Evolutionary conservation across 2,797 vertebrate species (phyloP).

Genomic region (Pseudotriccus pelzelni): DNA sequence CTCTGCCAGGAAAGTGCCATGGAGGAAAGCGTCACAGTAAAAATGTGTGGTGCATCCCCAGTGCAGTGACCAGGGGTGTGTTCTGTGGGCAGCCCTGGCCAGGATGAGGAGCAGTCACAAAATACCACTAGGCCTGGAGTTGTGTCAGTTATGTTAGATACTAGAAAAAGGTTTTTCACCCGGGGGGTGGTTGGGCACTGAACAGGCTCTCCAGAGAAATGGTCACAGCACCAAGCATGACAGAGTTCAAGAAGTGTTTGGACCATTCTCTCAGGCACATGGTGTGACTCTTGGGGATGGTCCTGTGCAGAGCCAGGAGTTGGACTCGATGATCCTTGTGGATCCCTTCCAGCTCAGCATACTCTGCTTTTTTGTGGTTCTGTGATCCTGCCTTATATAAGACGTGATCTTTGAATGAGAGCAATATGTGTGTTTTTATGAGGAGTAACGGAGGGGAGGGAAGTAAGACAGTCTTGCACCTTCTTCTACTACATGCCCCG

Average conservation of each 20-base stretch:
- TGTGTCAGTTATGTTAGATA: background rate
- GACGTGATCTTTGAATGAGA: background rate
- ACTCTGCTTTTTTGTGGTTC: background rate
- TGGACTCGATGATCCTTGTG: background rate
- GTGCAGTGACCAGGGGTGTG: fast-evolving
- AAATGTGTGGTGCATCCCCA: background rate
- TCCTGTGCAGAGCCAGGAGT: background rate
- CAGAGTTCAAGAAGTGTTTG: background rate
- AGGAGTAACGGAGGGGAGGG: background rate
- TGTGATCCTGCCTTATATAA: background rate
- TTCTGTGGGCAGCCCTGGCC: background rate
- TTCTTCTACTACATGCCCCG: background rate
- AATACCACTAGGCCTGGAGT: background rate
- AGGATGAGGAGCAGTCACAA: fast-evolving
- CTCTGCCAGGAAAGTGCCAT: background rate
- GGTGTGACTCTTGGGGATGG: background rate
- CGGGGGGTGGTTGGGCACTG: background rate
- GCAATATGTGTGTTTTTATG: background rate
- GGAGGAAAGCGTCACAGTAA: background rate
- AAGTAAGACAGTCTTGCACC: background rate
- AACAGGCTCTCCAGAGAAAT: background rate
- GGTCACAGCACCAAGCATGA: background rate
- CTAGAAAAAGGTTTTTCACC: background rate
- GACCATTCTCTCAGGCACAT: background rate
- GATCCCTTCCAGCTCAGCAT: background rate